Base-by-base conservation (phyloP, 2,113 vertebrate species). In the Eulacestoma nigropectus region DNA sequence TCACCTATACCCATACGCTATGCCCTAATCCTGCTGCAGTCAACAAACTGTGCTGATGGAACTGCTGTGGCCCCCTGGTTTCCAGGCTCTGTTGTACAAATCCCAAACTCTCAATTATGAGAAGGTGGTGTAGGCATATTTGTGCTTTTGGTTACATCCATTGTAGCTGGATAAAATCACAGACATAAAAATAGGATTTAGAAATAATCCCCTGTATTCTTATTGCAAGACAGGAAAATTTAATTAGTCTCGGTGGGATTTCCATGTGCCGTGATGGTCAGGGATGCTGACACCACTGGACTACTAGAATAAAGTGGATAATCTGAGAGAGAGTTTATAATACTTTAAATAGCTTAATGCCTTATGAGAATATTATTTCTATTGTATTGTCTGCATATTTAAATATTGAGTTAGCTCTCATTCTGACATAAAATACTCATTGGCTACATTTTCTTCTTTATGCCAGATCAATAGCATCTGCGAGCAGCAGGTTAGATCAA, bases 191-290 rank as follows among this genome's bases (percentile, higher is more conserved):
- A 79, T 18, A 67, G 53, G 68, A 77, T 78, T 93, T 90, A 39
- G 88, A 96, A 96, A 83, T 64, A 92, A 70, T 82, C 39, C 44
- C 46, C 41, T 56, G 26, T 77, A 81, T 86, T 96, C 56, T 77
- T 63, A 65, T 7, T 56, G 55, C 35, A 84, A 81, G 60, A 53
- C 57, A 88, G 79, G 64, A 80, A 80, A 81, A 74, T 74, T 44
- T 94, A 96, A 95, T 95, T 91, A 92, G 63, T 87, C 82, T 79
- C 73, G 22, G 3, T 55, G 84, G 94, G 90, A 87, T 95, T 96
- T 77, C 65, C 70, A 14, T 62, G 42, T 72, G 75, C 56, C 23
- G 0, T 84, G 78, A 57, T 11, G 81, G 68, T 56, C 41, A 76
- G 56, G 42, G 78, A 77, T 72, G 73, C 59, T 95, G 94, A 95